Percentiles rank a stretch among this genome's conserved stretches.
These are phyloP conservation scores for Pangasius djambal DNA, from an alignment of 2,797 vertebrate genomes.

Conservation along the genomic window DNA sequence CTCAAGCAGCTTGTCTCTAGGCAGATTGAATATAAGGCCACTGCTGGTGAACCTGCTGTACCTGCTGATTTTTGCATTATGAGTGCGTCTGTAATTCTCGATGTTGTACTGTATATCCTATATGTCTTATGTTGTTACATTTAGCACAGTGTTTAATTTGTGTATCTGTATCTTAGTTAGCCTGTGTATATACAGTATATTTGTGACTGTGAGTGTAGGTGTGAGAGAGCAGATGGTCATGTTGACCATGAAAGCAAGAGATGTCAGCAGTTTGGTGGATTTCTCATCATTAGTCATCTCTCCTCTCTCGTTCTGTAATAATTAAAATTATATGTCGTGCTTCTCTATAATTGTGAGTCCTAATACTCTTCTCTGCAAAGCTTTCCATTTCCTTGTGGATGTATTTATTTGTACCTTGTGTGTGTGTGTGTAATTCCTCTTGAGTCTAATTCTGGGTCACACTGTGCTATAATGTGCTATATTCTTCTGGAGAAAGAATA, in stretches of 20 bases:
- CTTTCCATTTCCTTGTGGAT: neutral
- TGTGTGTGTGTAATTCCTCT: neutral
- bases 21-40: neutral
- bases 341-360: neutral
- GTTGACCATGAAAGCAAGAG: constrained; percentile 41
- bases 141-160: neutral
- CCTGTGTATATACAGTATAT: neutral
- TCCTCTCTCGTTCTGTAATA: constrained; percentile 11
- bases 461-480: neutral
- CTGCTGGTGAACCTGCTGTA: neutral
- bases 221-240: constrained; percentile 57
- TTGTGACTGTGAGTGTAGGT: constrained; percentile 24
- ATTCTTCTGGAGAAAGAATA: neutral
- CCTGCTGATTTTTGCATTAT: neutral
- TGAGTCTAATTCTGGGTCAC: neutral
- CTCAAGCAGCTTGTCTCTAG: neutral
- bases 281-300: constrained; percentile 44
- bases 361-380: neutral
- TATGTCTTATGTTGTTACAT: neutral
- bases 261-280: constrained; percentile 52
- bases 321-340: neutral
- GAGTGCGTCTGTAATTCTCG: neutral
- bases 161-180: neutral
- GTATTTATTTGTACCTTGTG: neutral
- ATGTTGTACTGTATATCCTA: neutral